Percentiles rank a stretch among this genome's conserved stretches.
These are phyloP conservation scores for Tarsius wallacei DNA, from an alignment of 2,797 vertebrate genomes.

Conservation along the genomic window DNA sequence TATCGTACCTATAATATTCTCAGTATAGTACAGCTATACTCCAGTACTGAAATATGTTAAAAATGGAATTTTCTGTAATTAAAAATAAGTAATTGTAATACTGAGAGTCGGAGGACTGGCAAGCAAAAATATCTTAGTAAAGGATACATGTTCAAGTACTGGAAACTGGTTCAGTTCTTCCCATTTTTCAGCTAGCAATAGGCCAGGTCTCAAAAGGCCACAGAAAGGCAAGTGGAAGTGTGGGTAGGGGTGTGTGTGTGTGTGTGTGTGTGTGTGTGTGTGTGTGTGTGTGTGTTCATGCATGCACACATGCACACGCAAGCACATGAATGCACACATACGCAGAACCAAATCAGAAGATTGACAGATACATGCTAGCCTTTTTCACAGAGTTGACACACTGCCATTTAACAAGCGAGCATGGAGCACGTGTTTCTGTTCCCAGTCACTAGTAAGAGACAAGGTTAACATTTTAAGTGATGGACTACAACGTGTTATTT, in stretches of 20 bases:
- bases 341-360: conserved; percentile 64
- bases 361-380: conserved; percentile 86
- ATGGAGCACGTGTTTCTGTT: conserved; percentile 87
- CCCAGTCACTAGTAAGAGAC: conserved; percentile 90
- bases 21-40: neutral
- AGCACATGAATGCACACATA: neutral
- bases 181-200: neutral
- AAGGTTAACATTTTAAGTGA: conserved; percentile 93
- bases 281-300: neutral
- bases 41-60: neutral
- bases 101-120: neutral
- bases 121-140: conserved; percentile 17
- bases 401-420: conserved; percentile 91
- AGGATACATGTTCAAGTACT: neutral
- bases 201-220: conserved; percentile 7
- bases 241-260: too few relatives aligned
- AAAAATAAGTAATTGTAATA: conserved; percentile 32
- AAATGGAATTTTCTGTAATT: conserved; percentile 2
- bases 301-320: neutral
- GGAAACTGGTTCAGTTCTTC: conserved; percentile 22
- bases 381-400: conserved; percentile 87
- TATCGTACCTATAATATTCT: neutral
- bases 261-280: neutral
- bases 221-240: conserved; percentile 14
- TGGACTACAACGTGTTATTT: conserved; percentile 89